Evolutionary conservation across 2,888 invertebrate genomes (phyloP), one percentile per base, ranked within the genome.

Genomic region (Lepidocyrtinus sp.): DNA sequence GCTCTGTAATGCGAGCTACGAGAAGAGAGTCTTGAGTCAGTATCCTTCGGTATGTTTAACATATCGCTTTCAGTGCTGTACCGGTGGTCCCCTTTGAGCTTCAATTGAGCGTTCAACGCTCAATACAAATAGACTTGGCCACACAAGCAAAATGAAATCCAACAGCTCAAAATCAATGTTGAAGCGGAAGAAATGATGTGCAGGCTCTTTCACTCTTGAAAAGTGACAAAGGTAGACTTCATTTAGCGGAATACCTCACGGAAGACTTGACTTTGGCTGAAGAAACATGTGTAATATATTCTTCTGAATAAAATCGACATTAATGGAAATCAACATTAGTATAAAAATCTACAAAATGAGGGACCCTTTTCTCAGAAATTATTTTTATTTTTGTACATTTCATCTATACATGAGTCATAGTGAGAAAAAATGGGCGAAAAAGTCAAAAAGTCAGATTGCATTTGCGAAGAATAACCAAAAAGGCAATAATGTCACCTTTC

Each of bases 11-110:
- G n/a, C n/a, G n/a, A n/a, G n/a, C n/a, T n/a, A 36, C 12, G 36
- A 77, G 82, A 82, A 82, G 36, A 9, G 73, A 77, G 74, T 64
- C 77, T 77, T 77, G 68, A 73, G 22, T 73, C 75, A 72, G 76
- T 76, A 77, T 77, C 82, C 75, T 69, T 72, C 50, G 77, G 82
- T 70, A 73, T 77, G 82, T 82, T 82, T 82, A 82, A 73, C 82
- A 77, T 82, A 82, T 82, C 82, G 82, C 73, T 82, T 82, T 77
- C 82, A 82, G 36, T 82, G 82, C 82, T 46, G 68, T 59, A 77
- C 77, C 82, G 82, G 82, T 82, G 82, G 82, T 82, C 81, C 74
- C 73, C 77, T 82, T 82, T 77, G 82, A 82, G 68, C 78, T 77
- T 77, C 82, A 82, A 82, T 82, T 82, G 82, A 82, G 82, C 82